Evolutionary conservation across 2,113 vertebrate species (phyloP), one percentile per base, ranked within the genome.

Genomic region (Porphyrio hochstetteri): DNA sequence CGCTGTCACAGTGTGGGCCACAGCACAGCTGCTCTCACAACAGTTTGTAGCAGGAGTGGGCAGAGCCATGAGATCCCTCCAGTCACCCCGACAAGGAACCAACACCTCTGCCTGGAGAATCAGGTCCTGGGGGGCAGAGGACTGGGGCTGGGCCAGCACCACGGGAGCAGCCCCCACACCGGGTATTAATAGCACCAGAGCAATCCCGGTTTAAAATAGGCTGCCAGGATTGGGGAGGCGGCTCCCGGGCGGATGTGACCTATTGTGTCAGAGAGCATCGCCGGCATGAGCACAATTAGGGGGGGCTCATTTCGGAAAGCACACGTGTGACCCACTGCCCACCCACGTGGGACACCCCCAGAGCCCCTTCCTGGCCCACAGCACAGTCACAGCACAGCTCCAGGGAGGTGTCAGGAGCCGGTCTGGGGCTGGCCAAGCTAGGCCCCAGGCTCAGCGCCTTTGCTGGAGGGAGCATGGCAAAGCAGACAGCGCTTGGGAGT

Each of bases 141-240:
- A 29, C 18, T 0, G 6, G 35, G 74, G 67, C 40, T 28, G 48
- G 67, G 40, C 35, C 7, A 11, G 55, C 92, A 56, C 59, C 90
- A 63, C 5, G 16, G 88, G 85, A 96, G 55, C 94, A 87, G 84
- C 95, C 96, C 95, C 90, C 93, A 82, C 88, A 7, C 44, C 1
- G 63, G 42, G 83, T 97, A 96, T 97, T 95, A 96, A 97, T 96
- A 97, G 96, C 63, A 65, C 60, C 14, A 28, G 93, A 96, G 96
- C 95, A 77, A 96, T 78, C 88, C 69, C 68, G 7, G 91, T 93
- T 97, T 93, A 96, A 97, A 97, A 97, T 96, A 96, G 96, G 90
- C 90, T 95, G 96, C 82, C 36, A 44, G 87, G 91, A 95, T 95
- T 16, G 59, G 91, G 63, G 90, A 86, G 94, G 96, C 81, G 42